These are phyloP conservation scores for Leptestheria dahalacensis DNA, from an alignment of 1,140 invertebrate species.

Conservation along the genomic window DNA sequence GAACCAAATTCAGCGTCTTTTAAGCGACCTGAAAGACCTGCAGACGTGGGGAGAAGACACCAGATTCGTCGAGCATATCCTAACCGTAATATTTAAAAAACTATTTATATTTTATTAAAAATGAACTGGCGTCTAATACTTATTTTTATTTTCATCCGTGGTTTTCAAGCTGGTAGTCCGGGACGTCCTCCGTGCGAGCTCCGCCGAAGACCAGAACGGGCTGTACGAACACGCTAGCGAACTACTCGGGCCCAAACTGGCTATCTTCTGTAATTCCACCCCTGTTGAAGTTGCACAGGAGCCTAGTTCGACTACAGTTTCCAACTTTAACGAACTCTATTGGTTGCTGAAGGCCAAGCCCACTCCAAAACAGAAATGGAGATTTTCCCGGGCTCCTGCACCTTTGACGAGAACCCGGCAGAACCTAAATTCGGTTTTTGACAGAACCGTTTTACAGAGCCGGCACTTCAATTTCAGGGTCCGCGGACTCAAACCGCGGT, in stretches of 20 bases:
- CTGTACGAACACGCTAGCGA: not conserved
- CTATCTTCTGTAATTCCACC: not conserved
- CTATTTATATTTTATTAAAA: not conserved
- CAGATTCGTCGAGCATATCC: not conserved
- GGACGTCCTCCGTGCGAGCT: not conserved
- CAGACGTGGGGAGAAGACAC: not conserved
- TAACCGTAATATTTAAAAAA: not conserved
- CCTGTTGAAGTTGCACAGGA: not conserved
- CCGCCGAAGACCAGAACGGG: not conserved
- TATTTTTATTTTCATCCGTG: too few relatives aligned
- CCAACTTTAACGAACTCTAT: not conserved
- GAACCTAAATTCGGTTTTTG: not conserved
- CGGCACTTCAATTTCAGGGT: not conserved
- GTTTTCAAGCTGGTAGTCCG: too few relatives aligned
- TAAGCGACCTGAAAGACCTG: not conserved
- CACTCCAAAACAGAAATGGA: not conserved
- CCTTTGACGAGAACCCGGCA: not conserved
- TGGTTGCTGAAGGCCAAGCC: not conserved
- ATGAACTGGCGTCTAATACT: too few relatives aligned
- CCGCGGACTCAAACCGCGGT: not conserved
- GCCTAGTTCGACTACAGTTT: not conserved
- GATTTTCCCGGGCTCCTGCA: not conserved
- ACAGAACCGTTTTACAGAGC: not conserved
- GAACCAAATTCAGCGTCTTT: not conserved
- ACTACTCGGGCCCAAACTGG: not conserved